phyloP scores from a whole-genome alignment of 2,888 invertebrate genomes.

The Trichopoda pennipes region DNA sequence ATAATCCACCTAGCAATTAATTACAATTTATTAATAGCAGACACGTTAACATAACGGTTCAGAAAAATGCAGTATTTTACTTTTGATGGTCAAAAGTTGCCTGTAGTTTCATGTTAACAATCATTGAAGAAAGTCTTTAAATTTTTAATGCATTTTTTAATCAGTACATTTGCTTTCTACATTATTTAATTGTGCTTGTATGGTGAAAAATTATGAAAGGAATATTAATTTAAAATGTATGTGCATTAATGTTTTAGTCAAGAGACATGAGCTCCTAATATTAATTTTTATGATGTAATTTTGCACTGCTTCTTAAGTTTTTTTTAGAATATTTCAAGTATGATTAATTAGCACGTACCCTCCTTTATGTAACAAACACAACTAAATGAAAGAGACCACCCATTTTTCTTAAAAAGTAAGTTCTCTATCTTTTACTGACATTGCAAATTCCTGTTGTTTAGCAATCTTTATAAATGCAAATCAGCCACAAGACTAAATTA shows the following conservation, averaged over 20 bases:
- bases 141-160: slow-evolving; percentile 33
- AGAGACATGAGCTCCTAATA: slow-evolving; percentile 46
- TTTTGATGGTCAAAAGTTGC: slow-evolving; percentile 10
- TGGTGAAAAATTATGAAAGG: background rate
- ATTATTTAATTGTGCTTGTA: too few relatives aligned
- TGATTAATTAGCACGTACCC: slow-evolving; percentile 53
- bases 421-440: slow-evolving; percentile 54
- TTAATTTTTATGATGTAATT: slow-evolving; percentile 28
- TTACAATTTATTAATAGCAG: slow-evolving; percentile 66
- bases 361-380: slow-evolving; percentile 30
- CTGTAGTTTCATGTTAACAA: slow-evolving; percentile 6
- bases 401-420: slow-evolving; percentile 31
- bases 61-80: slow-evolving; percentile 7
- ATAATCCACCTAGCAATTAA: slow-evolving; percentile 68
- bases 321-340: slow-evolving; percentile 39
- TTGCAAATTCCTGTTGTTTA: slow-evolving; percentile 48
- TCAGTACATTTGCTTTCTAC: background rate
- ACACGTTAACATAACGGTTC: slow-evolving; percentile 66
- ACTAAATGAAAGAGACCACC: slow-evolving; percentile 48
- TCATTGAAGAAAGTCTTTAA: slow-evolving; percentile 39
- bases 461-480: slow-evolving; percentile 72
- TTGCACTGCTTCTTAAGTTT: background rate
- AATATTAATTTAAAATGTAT: slow-evolving; percentile 46
- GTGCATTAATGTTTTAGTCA: slow-evolving; percentile 60
- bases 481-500: slow-evolving; percentile 65